Conservation (phyloP, 2,113 vertebrate genomes). For the Eretmodus cyanostictus region DNA sequence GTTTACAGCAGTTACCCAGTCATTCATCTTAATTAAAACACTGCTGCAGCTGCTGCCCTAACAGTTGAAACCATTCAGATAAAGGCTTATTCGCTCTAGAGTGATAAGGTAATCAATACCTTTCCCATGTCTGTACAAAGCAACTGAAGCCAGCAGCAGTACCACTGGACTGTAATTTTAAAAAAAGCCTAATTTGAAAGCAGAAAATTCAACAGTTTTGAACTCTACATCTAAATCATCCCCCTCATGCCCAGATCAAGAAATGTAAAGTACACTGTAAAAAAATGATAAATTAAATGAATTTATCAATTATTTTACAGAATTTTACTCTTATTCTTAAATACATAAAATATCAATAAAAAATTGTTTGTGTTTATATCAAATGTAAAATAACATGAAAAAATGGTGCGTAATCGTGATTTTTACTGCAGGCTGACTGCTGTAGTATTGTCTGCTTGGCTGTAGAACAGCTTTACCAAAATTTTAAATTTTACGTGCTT, state of each 20-base stretch:
- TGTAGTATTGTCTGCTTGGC: neutral
- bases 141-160: neutral
- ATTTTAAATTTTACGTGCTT: accelerated
- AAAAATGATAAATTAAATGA: neutral
- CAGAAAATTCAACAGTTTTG: neutral
- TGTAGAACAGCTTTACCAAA: neutral
- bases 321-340: neutral
- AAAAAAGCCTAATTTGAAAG: neutral
- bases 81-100: neutral
- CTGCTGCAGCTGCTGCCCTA: accelerated
- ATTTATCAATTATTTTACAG: neutral
- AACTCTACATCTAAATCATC: neutral
- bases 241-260: neutral
- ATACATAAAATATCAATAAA: neutral
- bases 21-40: neutral
- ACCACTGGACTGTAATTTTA: neutral
- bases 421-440: neutral
- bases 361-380: neutral
- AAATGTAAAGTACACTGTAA: neutral
- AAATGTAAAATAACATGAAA: neutral
- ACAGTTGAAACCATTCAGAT: neutral
- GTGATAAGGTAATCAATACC: accelerated
- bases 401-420: neutral
- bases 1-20: neutral
- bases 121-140: neutral